Percentiles rank a stretch among this genome's conserved stretches.
Conservation (phyloP, 1,140 invertebrate genomes). For the Calephelis nemesis region DNA sequence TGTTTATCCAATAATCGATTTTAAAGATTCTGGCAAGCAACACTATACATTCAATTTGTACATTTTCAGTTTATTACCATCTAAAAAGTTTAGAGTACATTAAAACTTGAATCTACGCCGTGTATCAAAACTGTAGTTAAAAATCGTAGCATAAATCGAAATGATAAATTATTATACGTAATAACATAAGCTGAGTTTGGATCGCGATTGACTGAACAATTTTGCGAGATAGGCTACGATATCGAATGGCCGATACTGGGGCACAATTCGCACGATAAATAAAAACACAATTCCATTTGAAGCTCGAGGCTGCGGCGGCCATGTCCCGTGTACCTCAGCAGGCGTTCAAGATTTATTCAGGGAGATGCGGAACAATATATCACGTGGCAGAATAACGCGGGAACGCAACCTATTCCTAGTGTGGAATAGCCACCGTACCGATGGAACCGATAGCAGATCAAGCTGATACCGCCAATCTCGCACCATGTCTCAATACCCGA, state of each 20-base stretch:
- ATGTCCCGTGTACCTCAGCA: conserved; percentile 76
- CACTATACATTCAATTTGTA: conserved; percentile 35
- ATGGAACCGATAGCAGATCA: conserved; percentile 68
- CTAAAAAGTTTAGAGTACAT: conserved; percentile 19
- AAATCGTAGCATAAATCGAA: background rate
- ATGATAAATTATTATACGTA: conserved; percentile 14
- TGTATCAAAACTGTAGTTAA: background rate
- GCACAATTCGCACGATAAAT: conserved; percentile 76
- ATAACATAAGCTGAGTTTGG: conserved; percentile 6
- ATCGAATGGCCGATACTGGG: conserved; percentile 69
- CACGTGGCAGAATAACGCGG: conserved; percentile 68
- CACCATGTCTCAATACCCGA: conserved; percentile 28
- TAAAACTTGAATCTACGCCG: conserved; percentile 10
- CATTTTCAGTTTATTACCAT: conserved; percentile 32
- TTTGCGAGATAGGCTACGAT: conserved; percentile 70
- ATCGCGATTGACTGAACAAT: conserved; percentile 40
- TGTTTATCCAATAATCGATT: background rate
- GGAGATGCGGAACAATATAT: conserved; percentile 76
- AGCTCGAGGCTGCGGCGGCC: conserved; percentile 66
- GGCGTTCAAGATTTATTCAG: conserved; percentile 76
- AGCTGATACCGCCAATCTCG: conserved; percentile 51
- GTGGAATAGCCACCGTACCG: conserved; percentile 65
- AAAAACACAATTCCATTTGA: conserved; percentile 79
- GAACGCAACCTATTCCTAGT: conserved; percentile 75
- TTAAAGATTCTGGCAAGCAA: conserved; percentile 32